Evolutionary conservation across 2,888 invertebrate species (phyloP).

Genomic region (Pristionchus mayeri): DNA sequence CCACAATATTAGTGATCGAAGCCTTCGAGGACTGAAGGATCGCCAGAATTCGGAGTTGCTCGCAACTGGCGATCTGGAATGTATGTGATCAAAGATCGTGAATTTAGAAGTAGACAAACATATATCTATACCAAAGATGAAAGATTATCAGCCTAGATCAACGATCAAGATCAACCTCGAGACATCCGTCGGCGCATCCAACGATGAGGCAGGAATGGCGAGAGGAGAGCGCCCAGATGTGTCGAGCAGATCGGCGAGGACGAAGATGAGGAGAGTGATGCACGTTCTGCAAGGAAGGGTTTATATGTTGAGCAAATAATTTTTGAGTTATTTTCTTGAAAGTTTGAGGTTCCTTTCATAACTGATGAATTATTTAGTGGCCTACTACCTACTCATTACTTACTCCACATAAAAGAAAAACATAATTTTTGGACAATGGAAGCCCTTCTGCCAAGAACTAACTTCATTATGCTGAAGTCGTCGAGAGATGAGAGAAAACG

Average conservation of each 20-base stretch:
- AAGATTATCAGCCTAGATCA: neutral
- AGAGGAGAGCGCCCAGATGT: constrained; percentile 59
- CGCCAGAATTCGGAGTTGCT: constrained; percentile 8
- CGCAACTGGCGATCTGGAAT: constrained; percentile 29
- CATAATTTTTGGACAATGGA: too few relatives aligned
- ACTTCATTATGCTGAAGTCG: neutral
- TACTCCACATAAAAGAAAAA: too few relatives aligned
- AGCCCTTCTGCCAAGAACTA: too few relatives aligned
- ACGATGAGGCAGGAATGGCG: constrained; percentile 58
- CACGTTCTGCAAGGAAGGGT: too few relatives aligned
- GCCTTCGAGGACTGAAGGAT: constrained; percentile 16
- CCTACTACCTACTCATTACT: too few relatives aligned
- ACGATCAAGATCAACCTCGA: constrained; percentile 60
- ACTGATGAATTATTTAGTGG: neutral
- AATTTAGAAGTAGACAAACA: neutral
- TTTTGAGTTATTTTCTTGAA: too few relatives aligned
- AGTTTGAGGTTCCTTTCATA: too few relatives aligned
- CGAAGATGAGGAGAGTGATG: neutral
- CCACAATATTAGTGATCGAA: constrained; percentile 25
- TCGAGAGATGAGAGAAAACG: neutral
- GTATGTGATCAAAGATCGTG: neutral
- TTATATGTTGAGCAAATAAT: too few relatives aligned
- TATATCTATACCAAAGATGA: too few relatives aligned
- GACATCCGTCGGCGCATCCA: constrained; percentile 69
- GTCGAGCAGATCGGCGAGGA: neutral